Evolutionary conservation across 2,888 invertebrate species (phyloP), one percentile per base, ranked within the genome.

Genomic region (Latrodectus elegans): DNA sequence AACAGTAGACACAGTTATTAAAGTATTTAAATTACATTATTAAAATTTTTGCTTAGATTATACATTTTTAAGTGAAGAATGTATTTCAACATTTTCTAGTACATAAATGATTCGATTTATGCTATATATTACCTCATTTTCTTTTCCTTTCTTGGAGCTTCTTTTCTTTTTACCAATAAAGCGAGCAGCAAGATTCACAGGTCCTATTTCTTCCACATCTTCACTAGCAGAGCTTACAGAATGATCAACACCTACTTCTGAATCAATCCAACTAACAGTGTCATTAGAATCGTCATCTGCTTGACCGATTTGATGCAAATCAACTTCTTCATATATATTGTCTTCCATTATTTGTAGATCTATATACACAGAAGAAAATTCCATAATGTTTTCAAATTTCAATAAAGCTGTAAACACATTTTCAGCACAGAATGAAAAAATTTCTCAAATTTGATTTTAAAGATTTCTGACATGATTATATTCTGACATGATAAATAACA

Each of bases 241-340:
- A 8, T 89, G 87, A 76, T 89, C 83, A 70, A 64, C 73, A 65
- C 77, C 79, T 68, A 73, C 67, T 82, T 88, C 89, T 52, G 89
- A 89, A 51, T 89, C 89, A 65, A 88, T 74, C 84, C 89, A 89
- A 75, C 87, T 87, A 14, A 88, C 81, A 78, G 83, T 84, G 76
- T 89, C 89, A 12, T 73, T 84, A 77, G 86, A 86, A 55, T 86
- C 89, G 22, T 88, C 86, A 17, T 88, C 89, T 49, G 73, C 38
- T 55, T 85, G 84, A 82, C 68, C 75, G 64, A 84, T 72, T 71
- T 89, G 88, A 17, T 89, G 87, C 55, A 90, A 87, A 76, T 90
- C 90, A 51, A 90, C 90, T 80, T 90, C 90, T 86, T 90, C 90
- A 84, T 90, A 90, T 49, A 90, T 90, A 72, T 90, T 90, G 71